Evolutionary conservation across 2,888 invertebrate genomes (phyloP).

Genomic region (Lasioglossum lativentre): DNA sequence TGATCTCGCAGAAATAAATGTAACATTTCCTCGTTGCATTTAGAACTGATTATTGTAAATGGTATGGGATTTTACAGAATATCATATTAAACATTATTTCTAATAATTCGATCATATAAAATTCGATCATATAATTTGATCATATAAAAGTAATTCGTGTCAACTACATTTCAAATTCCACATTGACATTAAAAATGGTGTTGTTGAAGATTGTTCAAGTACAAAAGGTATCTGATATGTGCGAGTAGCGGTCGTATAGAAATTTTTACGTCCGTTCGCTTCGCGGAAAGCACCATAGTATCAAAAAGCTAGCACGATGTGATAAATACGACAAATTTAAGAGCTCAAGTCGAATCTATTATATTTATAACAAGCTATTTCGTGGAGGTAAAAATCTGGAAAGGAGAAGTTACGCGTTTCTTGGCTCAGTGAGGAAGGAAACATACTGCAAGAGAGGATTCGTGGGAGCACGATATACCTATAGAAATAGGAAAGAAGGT

Average conservation of each 20-base stretch:
- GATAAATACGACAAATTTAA: conserved; percentile 22
- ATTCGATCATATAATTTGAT: background rate
- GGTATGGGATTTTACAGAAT: background rate
- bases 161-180: background rate
- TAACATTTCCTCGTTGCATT: background rate
- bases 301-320: background rate
- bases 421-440: background rate
- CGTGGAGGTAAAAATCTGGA: background rate
- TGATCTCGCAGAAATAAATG: background rate
- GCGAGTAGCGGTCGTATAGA: background rate
- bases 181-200: background rate
- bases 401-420: conserved; percentile 6
- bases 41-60: background rate
- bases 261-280: background rate
- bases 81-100: background rate
- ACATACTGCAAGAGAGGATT: background rate
- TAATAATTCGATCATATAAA: background rate
- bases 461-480: background rate
- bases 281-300: background rate
- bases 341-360: background rate
- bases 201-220: background rate
- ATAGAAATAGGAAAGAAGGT: background rate
- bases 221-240: background rate
- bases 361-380: background rate
- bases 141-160: too few relatives aligned